Base-by-base conservation (phyloP, 2,888 invertebrate genomes). In the Dioctria linearis region DNA sequence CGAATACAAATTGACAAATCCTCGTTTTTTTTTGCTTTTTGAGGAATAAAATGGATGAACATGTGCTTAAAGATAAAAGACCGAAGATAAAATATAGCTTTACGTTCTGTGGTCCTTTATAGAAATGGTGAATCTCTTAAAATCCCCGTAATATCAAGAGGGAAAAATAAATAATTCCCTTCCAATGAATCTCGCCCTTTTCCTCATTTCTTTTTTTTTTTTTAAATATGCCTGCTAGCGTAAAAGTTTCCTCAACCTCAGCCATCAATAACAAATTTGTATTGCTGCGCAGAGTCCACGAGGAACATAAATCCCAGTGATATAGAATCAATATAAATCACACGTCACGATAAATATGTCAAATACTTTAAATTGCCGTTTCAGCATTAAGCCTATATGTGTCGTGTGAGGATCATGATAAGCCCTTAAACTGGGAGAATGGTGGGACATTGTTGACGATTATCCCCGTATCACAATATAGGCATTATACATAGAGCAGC, bases 311-410 rank as follows among this genome's bases (percentile, higher is more conserved):
- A 82, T 82, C 80, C 82, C 65, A 69, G 42, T 63, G 82, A 82
- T 82, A 80, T 63, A 51, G 80, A 82, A 80, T 82, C 82, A 80
- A 76, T 80, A 82, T 82, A 82, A 82, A 82, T 82, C 82, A 82
- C 80, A 80, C 66, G 80, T 82, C 82, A 82, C 81, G 80, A 82
- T 82, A 82, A 82, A 82, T 80, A 82, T 82, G 82, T 80, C 82
- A 82, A 82, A 82, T 76, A 82, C 80, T 82, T 82, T 82, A 82
- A 82, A 82, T 82, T 80, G 82, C 80, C 76, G 78, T 80, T 82
- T 82, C 82, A 82, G 82, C 82, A 82, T 42, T 82, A 80, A 80
- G 82, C 80, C 80, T 69, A 80, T 80, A 46, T 75, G 66, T 80
- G 82, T 80, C 82, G 76, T 80, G 80, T 61, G 39, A 65, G 79